Evolutionary conservation across 2,113 vertebrate species (phyloP).

Genomic region (Tretioscincus oriximinensis): DNA sequence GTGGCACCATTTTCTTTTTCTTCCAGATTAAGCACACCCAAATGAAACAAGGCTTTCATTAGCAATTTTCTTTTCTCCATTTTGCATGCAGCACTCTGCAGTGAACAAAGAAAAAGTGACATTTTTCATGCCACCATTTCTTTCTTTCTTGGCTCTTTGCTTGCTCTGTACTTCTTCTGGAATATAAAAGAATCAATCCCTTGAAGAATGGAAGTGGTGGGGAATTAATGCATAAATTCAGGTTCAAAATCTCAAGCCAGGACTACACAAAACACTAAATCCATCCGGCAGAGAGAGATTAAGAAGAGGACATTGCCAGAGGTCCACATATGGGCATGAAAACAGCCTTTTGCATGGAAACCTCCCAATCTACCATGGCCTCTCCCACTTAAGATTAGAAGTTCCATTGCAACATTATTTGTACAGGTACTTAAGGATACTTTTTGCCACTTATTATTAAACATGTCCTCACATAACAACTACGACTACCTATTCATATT

Average conservation of each 20-base stretch:
- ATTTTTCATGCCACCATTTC: not conserved
- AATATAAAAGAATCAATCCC: slow-evolving; percentile 21
- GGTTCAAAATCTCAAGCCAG: not conserved
- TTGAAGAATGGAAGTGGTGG: slow-evolving; percentile 8
- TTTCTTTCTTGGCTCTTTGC: not conserved
- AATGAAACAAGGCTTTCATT: not conserved
- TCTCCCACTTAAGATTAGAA: slow-evolving; percentile 36
- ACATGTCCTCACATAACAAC: slow-evolving; percentile 18
- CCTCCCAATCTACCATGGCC: slow-evolving; percentile 10
- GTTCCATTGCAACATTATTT: slow-evolving; percentile 21
- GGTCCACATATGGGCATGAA: slow-evolving; percentile 52
- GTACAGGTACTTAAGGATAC: slow-evolving; percentile 21
- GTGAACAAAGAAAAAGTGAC: not conserved
- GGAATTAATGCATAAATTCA: slow-evolving; percentile 25
- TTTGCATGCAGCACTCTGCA: not conserved
- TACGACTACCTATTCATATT: slow-evolving; percentile 47
- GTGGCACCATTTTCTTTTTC: not conserved
- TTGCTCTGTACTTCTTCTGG: slow-evolving; percentile 19
- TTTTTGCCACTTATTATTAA: slow-evolving; percentile 24
- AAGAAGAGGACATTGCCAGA: slow-evolving; percentile 4
- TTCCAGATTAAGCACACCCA: not conserved
- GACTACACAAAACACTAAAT: slow-evolving; percentile 45
- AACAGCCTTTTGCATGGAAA: slow-evolving; percentile 52
- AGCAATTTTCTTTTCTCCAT: not conserved
- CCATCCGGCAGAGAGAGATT: slow-evolving; percentile 24